phyloP scores from a whole-genome alignment of 1,140 invertebrate genomes.

The Diploscapter pachys region DNA sequence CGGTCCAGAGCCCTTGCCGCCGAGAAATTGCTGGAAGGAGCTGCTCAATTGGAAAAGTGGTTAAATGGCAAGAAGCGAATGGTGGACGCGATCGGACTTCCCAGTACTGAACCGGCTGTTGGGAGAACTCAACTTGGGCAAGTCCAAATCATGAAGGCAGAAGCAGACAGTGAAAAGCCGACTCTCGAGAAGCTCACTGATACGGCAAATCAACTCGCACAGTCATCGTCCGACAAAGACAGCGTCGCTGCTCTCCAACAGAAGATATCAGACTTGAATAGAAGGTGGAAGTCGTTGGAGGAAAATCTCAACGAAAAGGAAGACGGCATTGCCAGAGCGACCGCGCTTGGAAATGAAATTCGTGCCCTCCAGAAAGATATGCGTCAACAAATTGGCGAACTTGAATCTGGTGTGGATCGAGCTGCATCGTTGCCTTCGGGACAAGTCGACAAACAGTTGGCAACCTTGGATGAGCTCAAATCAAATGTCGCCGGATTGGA shows the following conservation, averaged over 20 bases:
- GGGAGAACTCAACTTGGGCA: constrained; percentile 66
- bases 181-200: constrained; percentile 11
- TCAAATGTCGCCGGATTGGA: background rate
- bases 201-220: constrained; percentile 3
- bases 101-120: constrained; percentile 81
- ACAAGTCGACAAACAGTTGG: constrained; percentile 20
- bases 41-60: constrained; percentile 78
- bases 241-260: constrained; percentile 20
- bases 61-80: constrained; percentile 81
- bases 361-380: constrained; percentile 27
- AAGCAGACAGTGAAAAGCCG: constrained; percentile 25
- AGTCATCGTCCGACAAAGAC: background rate
- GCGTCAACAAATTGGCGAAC: constrained; percentile 18
- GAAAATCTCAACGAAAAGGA: constrained; percentile 18
- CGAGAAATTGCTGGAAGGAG: constrained; percentile 75
- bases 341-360: constrained; percentile 12
- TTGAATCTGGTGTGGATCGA: constrained; percentile 18
- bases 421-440: constrained; percentile 11
- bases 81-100: constrained; percentile 79
- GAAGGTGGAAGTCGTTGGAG: constrained; percentile 25
- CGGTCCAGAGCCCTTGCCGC: background rate
- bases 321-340: constrained; percentile 10
- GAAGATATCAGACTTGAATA: constrained; percentile 7
- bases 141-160: constrained; percentile 24
- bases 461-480: constrained; percentile 15